A percentile compares a stretch with the other conserved stretches of the same genome.
phyloP scores from a whole-genome alignment of 2,113 vertebrate genomes.

The Pygoscelis adeliae region DNA sequence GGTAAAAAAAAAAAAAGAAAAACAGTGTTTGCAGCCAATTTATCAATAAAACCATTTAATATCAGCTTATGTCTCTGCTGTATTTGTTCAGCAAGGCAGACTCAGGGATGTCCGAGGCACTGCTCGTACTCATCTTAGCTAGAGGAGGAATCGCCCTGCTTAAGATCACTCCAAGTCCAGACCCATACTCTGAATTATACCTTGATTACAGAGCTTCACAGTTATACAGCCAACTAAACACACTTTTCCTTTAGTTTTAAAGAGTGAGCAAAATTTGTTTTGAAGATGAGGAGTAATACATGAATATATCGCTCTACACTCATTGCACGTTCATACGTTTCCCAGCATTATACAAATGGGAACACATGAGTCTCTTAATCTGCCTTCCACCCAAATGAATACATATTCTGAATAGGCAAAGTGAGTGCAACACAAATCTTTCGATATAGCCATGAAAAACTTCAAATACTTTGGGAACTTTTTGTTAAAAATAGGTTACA shows the following conservation, averaged over 20 bases:
- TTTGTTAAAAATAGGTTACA: not conserved
- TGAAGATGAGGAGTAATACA: not conserved
- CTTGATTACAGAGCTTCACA: not conserved
- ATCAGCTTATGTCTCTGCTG: not conserved
- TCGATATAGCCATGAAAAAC: not conserved
- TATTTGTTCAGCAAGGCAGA: not conserved
- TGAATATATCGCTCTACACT: not conserved
- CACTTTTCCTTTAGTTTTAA: not conserved
- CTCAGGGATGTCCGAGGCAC: fast-evolving
- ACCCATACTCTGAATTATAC: not conserved
- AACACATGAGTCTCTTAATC: not conserved
- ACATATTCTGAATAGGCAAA: not conserved
- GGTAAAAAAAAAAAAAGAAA: not conserved
- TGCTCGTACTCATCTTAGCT: not conserved
- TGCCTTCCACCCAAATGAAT: not conserved
- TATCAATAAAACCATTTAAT: not conserved
- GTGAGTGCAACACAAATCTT: not conserved
- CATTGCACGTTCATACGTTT: not conserved
- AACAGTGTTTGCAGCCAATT: not conserved
- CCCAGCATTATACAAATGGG: not conserved
- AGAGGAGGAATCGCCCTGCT: not conserved
- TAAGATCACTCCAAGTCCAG: not conserved
- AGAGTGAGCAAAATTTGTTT: not conserved
- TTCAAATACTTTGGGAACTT: not conserved
- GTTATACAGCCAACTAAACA: not conserved